Conservation (phyloP, 1,140 invertebrate genomes). For the Centruroides sculpturatus region DNA sequence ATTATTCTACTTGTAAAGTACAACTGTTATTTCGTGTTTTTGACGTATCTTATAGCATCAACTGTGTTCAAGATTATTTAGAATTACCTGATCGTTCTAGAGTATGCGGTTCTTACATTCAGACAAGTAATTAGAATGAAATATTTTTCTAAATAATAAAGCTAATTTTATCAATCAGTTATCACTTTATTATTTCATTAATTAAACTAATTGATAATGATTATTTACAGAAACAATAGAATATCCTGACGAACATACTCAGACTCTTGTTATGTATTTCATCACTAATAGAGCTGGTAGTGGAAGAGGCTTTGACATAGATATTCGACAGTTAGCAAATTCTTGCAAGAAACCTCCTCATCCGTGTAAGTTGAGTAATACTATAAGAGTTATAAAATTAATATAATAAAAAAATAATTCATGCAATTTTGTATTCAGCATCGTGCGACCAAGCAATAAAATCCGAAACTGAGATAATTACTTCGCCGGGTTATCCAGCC, state of each 20-base stretch:
- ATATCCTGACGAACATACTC: constrained; percentile 11
- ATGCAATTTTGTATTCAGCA: neutral
- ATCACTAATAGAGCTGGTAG: constrained; percentile 15
- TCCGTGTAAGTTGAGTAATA: neutral
- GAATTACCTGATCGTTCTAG: constrained; percentile 16
- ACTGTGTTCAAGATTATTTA: constrained; percentile 10
- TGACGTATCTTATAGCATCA: constrained; percentile 16
- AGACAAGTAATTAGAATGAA: constrained; percentile 3
- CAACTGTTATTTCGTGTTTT: constrained; percentile 19
- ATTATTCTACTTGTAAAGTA: constrained; percentile 16
- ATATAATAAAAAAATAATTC: neutral
- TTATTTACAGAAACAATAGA: constrained; percentile 10
- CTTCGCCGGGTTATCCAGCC: constrained; percentile 13
- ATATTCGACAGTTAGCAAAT: constrained; percentile 15
- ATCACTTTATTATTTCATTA: neutral
- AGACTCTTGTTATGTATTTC: constrained; percentile 15
- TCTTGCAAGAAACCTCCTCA: constrained; percentile 14
- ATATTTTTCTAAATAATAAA: too few species aligned
- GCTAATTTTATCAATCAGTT: neutral
- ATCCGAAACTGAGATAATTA: constrained; percentile 7
- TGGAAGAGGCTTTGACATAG: constrained; percentile 18
- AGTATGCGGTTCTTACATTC: constrained; percentile 12
- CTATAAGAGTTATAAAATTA: neutral
- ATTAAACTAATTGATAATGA: neutral
- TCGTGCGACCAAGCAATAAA: constrained; percentile 13